Evolutionary conservation across 1,140 invertebrate species (phyloP).

Genomic region (Cydia fagiglandana): DNA sequence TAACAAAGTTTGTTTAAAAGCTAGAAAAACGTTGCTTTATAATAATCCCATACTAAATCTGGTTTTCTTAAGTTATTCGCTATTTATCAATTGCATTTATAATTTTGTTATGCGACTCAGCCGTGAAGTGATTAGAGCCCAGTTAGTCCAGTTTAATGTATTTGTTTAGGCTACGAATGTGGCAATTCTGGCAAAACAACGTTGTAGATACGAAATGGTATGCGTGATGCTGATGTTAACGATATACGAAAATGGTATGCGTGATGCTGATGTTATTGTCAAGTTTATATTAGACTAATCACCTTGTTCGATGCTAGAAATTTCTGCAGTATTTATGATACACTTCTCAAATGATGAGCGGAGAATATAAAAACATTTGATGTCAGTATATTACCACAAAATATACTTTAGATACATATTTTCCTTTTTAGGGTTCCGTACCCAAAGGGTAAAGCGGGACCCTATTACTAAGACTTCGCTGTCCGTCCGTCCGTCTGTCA

Average conservation of each 20-base stretch:
- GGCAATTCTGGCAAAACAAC: not conserved
- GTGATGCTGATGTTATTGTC: not conserved
- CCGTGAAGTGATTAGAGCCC: not conserved
- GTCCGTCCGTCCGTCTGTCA: too few relatives aligned
- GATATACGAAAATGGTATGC: not conserved
- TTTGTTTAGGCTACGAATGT: constrained; percentile 8
- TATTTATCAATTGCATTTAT: not conserved
- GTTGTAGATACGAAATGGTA: not conserved
- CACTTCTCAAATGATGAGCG: not conserved
- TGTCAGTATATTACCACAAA: too few relatives aligned
- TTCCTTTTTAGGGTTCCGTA: too few relatives aligned
- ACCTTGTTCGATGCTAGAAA: not conserved
- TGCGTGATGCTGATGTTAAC: too few relatives aligned
- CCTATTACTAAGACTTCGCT: too few relatives aligned
- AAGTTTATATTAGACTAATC: not conserved
- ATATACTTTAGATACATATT: too few relatives aligned
- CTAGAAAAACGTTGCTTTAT: not conserved
- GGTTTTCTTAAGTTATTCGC: not conserved
- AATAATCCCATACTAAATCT: not conserved
- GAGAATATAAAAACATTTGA: too few relatives aligned
- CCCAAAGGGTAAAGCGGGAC: too few relatives aligned
- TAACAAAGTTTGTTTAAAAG: not conserved
- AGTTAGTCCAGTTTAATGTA: constrained; percentile 6
- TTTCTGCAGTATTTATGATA: not conserved
- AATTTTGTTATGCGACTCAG: not conserved